Conservation (phyloP, 2,797 vertebrate species). For the Tarsius wallacei region DNA sequence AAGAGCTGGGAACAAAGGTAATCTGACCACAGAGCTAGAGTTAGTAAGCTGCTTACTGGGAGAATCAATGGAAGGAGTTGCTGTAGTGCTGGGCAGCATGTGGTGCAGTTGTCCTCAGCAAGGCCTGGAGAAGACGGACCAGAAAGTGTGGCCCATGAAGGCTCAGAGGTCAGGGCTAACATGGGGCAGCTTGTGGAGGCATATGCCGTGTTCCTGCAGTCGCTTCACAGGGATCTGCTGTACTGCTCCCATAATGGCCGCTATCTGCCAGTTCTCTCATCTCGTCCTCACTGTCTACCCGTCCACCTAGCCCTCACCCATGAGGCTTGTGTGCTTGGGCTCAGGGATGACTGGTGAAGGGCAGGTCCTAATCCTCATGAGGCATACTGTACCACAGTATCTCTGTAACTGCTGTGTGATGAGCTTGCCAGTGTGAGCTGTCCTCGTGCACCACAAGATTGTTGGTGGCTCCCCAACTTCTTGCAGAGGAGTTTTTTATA, state of each 20-base stretch:
- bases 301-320: fast-evolving
- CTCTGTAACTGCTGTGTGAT: background rate
- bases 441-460: fast-evolving
- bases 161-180: background rate
- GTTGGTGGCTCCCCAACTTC: background rate
- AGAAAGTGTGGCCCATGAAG: background rate
- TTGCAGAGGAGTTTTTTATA: background rate
- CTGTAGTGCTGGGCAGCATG: fast-evolving
- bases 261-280: background rate
- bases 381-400: fast-evolving
- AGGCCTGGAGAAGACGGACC: background rate
- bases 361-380: background rate
- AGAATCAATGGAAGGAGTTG: background rate
- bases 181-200: no score
- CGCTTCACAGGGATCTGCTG: background rate
- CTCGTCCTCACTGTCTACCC: background rate
- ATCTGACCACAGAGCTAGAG: background rate
- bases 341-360: background rate
- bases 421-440: background rate
- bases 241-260: background rate
- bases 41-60: background rate
- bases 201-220: fast-evolving
- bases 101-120: background rate
- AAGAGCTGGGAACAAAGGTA: slow-evolving; percentile 86
- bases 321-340: background rate